Conservation (phyloP, 2,113 vertebrate species). For the Pogonocichla stellata region DNA sequence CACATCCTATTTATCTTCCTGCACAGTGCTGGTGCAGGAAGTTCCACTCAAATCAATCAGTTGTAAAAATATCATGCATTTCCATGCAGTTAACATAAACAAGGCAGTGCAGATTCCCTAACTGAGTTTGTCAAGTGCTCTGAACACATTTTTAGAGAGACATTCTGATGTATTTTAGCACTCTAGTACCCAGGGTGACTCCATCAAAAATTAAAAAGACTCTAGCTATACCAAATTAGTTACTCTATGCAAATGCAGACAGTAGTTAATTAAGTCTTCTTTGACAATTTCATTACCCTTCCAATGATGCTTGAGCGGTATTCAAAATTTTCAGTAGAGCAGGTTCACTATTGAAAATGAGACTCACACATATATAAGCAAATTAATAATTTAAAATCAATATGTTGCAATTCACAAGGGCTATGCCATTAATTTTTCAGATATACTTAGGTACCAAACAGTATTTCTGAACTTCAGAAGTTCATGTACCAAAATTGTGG, state of each 20-base stretch:
- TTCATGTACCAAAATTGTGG: neutral
- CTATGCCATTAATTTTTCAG: neutral
- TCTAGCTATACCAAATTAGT: neutral
- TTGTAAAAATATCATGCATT: neutral
- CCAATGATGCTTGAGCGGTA: neutral
- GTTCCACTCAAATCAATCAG: neutral
- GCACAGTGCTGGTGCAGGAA: neutral
- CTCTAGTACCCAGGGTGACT: neutral
- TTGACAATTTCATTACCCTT: constrained; percentile 1
- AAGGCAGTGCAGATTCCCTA: neutral
- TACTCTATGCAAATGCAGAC: neutral
- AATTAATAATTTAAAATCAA: neutral
- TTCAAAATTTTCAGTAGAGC: neutral
- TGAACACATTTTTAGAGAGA: neutral
- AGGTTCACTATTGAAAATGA: neutral
- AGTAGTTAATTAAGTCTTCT: neutral
- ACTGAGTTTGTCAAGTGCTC: neutral
- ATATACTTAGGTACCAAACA: neutral
- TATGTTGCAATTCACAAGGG: neutral
- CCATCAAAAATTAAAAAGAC: neutral
- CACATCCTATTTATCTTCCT: neutral
- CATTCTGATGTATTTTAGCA: neutral
- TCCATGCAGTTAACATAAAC: neutral
- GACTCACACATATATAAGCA: neutral
- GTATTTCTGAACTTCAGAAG: neutral